phyloP scores from a whole-genome alignment of 2,888 invertebrate species.

The Tetramorium bicarinatum region DNA sequence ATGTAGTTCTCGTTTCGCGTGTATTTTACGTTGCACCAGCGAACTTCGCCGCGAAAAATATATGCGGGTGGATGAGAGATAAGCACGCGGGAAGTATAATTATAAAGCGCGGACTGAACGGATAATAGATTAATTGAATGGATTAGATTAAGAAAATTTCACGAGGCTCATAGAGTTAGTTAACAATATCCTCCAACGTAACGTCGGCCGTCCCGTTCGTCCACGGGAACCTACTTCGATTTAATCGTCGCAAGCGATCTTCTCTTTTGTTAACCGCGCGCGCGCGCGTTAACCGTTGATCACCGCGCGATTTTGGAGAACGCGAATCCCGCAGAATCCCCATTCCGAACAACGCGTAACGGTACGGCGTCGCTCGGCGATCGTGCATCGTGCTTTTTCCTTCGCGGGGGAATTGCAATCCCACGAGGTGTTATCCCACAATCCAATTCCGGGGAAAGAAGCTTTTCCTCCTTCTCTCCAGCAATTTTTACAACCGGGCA shows the following conservation, averaged over 20 bases:
- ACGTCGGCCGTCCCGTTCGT: not conserved
- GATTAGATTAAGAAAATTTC: conserved; percentile 37
- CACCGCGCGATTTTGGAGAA: conserved; percentile 22
- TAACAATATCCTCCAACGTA: conserved; percentile 16
- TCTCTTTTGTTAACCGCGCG: conserved; percentile 19
- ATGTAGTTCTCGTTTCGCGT: not conserved
- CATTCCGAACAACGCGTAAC: conserved; percentile 44
- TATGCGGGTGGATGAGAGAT: conserved; percentile 1
- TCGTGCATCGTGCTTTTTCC: conserved; percentile 30
- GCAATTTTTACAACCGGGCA: not conserved
- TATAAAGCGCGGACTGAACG: conserved; percentile 17
- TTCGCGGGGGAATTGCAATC: not conserved
- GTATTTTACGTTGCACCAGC: not conserved
- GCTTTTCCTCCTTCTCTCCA: not conserved
- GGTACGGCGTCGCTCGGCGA: conserved; percentile 29
- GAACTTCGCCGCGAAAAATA: not conserved
- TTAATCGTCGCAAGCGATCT: conserved; percentile 38
- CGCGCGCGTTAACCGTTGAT: conserved; percentile 18
- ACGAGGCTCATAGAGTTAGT: not conserved
- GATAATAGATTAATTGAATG: conserved; percentile 13
- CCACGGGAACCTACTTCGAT: conserved; percentile 8
- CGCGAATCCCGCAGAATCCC: conserved; percentile 28
- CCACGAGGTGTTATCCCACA: conserved; percentile 19
- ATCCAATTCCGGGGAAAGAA: not conserved
- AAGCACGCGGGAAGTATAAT: conserved; percentile 17